Base-by-base conservation (phyloP, 35 echinoderm and acorn worm genomes). In the Heliocidaris tuberculata region DNA sequence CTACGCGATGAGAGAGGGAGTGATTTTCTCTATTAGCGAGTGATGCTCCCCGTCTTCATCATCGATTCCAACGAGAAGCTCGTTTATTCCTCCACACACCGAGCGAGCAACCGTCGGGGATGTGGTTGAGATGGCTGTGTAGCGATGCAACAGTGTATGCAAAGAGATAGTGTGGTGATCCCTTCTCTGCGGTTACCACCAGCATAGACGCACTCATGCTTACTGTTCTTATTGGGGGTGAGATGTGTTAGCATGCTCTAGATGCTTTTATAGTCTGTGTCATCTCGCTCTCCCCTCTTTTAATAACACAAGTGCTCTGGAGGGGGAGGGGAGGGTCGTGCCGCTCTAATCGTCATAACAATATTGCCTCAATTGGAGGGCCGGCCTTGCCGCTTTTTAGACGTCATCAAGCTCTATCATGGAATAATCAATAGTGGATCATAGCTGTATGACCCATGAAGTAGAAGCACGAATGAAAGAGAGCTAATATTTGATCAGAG, bases 1-100 rank as follows among this genome's bases (percentile, higher is more conserved):
- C 65, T n/a, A 78, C 65, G 65, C 65, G 65, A 78, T 78, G 65
- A 78, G 65, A 78, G 65, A 78, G 65, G 65, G 65, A 78, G 65
- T 78, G 65, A 78, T 78, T 78, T 78, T 78, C 65, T n/a, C 65
- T 24, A 78, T 78, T 78, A 78, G 65, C 27, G 65, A 78, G 65
- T n/a, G 19, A n/a, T 78, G 65, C 65, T n/a, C 65, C 35, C 27
- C 65, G 17, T 78, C 21, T 78, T 27, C 21, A 78, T 78, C 65
- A n/a, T 19, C 65, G 21, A 21, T 27, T 78, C 65, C 65, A 78
- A 78, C 65, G 21, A 78, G 65, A 78, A n/a, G 65, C 65, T 78
- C 65, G 65, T 78, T 78, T 78, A 78, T 78, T 78, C 65, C 65
- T 78, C 65, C 65, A 78, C 65, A 78, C 65, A 78, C 65, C 65